Percentiles rank a stretch among this genome's conserved stretches.
These are phyloP conservation scores for Thymallus thymallus DNA, from an alignment of 2,113 vertebrate genomes.

Conservation along the genomic window DNA sequence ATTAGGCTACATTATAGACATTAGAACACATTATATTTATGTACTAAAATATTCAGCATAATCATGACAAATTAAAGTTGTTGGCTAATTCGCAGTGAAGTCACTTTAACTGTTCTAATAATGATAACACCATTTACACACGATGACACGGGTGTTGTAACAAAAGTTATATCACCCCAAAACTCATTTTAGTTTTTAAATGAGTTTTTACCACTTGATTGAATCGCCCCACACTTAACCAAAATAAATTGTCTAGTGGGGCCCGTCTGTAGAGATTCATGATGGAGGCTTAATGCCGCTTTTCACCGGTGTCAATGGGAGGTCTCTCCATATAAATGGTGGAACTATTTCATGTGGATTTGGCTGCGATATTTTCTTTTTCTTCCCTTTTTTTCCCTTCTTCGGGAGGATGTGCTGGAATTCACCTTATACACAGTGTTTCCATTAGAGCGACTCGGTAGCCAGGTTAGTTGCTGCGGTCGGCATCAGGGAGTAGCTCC, in stretches of 20 bases:
- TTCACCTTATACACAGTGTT: constrained; percentile 88
- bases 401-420: constrained; percentile 94
- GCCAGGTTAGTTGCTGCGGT: constrained; percentile 77
- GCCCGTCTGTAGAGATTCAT: constrained; percentile 28
- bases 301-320: constrained; percentile 79
- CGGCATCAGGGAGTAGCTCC: constrained; percentile 78
- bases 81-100: no score
- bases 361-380: constrained; percentile 79
- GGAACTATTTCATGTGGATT: constrained; percentile 87
- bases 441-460: constrained; percentile 84
- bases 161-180: neutral
- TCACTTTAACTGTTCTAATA: no score
- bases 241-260: constrained; percentile 55
- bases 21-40: no score
- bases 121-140: no score
- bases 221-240: constrained; percentile 45
- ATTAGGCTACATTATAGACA: no score
- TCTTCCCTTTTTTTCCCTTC: constrained; percentile 63
- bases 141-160: neutral
- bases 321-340: constrained; percentile 84
- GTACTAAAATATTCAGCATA: no score
- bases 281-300: constrained; percentile 66
- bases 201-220: constrained; percentile 56
- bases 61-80: no score
- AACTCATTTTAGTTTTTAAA: constrained; percentile 36